Base-by-base conservation (phyloP, 1,140 invertebrate species). In the Anagrus nilaparvatae region DNA sequence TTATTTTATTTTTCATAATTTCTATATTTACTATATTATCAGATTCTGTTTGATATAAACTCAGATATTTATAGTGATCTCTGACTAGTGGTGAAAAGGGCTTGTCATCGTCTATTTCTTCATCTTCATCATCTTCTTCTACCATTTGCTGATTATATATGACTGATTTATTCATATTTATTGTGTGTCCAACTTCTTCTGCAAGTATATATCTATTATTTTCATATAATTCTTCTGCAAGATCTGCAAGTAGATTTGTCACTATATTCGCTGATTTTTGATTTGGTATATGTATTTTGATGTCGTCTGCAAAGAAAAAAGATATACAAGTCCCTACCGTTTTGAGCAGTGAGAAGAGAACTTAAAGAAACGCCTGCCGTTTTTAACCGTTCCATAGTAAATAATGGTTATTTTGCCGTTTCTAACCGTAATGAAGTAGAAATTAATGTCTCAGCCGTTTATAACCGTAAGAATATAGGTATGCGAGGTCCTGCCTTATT, bases 271-370 rank as follows among this genome's bases (percentile, higher is more conserved):
- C 38, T 3, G 46, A 39, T 14, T 39, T 39, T 28, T 44, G 10
- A 5, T 38, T 45, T 31, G 38, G 37, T 5, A 46, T 40, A 24
- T 55, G 53, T 34, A 41, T 46, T 21, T 58, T 58, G 17, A 56
- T 47, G 39, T 58, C 55, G 35, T 58, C 55, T 50, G 54, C 52
- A 28, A 40, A 58, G n/a, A n/a, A n/a, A n/a, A n/a, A n/a, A n/a
- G n/a, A n/a, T n/a, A n/a, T n/a, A n/a, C n/a, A n/a, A n/a, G n/a
- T n/a, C n/a, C n/a, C n/a, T n/a, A n/a, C n/a, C n/a, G n/a, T n/a
- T n/a, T n/a, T n/a, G n/a, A n/a, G n/a, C n/a, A n/a, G n/a, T n/a
- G n/a, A n/a, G n/a, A n/a, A n/a, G n/a, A n/a, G n/a, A n/a, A n/a
- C n/a, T n/a, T n/a, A n/a, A n/a, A n/a, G n/a, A n/a, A n/a, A n/a